phyloP scores from a whole-genome alignment of 2,797 vertebrate species.

The Picus viridis region DNA sequence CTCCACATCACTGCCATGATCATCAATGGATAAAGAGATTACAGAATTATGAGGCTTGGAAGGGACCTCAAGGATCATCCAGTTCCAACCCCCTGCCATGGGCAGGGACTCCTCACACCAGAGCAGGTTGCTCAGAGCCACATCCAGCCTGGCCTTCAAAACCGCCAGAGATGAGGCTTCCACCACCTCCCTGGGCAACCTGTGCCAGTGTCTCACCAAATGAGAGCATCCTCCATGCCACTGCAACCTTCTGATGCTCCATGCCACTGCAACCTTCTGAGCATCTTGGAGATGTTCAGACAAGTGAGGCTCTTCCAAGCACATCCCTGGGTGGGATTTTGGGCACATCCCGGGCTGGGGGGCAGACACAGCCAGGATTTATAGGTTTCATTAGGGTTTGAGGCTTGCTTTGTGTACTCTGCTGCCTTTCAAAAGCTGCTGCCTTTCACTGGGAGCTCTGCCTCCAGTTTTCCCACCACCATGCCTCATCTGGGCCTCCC shows the following conservation, averaged over 20 bases:
- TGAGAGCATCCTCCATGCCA: background rate
- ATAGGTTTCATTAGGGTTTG: background rate
- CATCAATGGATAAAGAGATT: no score
- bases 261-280: fast-evolving
- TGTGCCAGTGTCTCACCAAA: no score
- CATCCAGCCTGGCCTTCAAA: no score
- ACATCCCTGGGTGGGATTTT: background rate
- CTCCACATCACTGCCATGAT: background rate
- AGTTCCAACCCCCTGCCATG: no score
- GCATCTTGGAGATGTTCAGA: background rate
- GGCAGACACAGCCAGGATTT: background rate
- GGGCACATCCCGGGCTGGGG: background rate
- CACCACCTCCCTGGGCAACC: no score
- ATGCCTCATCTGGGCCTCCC: background rate
- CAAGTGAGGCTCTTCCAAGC: background rate
- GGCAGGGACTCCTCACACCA: no score
- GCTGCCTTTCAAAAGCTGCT: background rate
- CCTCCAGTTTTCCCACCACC: background rate
- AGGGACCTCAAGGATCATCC: no score
- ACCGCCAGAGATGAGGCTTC: no score
- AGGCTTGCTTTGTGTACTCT: background rate
- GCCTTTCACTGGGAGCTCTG: background rate
- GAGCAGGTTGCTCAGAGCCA: no score
- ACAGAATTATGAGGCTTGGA: no score
- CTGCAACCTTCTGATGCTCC: background rate